Evolutionary conservation across 2,797 vertebrate genomes (phyloP).

Genomic region (Pristis pectinata): DNA sequence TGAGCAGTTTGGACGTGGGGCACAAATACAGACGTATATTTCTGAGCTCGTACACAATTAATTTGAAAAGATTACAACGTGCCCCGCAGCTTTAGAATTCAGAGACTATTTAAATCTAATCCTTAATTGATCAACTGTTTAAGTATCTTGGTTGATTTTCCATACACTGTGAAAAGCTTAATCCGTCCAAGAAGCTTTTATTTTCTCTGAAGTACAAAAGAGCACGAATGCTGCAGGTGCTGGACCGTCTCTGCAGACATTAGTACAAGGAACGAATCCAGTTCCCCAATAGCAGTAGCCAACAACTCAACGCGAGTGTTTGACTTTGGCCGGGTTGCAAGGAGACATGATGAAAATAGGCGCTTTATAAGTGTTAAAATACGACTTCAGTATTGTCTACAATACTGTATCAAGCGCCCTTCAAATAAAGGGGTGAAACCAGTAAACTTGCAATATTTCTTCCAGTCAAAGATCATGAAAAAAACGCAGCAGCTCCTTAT

Average conservation of each 20-base stretch:
- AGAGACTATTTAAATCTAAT: constrained; percentile 25
- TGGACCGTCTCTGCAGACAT: not conserved
- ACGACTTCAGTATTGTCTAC: not conserved
- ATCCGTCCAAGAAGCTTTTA: constrained; percentile 19
- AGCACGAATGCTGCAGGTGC: constrained; percentile 5
- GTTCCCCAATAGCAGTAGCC: not conserved
- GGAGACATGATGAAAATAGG: not conserved
- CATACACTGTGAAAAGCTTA: constrained; percentile 24
- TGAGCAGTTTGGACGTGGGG: not conserved
- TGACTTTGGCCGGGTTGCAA: not conserved
- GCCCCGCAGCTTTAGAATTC: constrained; percentile 12
- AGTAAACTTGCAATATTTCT: not conserved
- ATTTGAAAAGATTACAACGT: constrained; percentile 28
- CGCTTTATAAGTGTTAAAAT: not conserved
- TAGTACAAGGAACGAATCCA: not conserved
- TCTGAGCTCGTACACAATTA: constrained; percentile 23
- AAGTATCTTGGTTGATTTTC: constrained; percentile 33
- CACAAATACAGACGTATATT: not conserved
- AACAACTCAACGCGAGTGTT: not conserved
- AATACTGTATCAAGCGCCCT: not conserved
- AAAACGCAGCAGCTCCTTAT: not conserved
- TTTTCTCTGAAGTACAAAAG: not conserved
- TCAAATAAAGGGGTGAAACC: not conserved
- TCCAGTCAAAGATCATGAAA: not conserved
- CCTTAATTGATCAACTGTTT: constrained; percentile 37